Conservation (phyloP, 2,113 vertebrate genomes). For the Caloenas nicobarica region DNA sequence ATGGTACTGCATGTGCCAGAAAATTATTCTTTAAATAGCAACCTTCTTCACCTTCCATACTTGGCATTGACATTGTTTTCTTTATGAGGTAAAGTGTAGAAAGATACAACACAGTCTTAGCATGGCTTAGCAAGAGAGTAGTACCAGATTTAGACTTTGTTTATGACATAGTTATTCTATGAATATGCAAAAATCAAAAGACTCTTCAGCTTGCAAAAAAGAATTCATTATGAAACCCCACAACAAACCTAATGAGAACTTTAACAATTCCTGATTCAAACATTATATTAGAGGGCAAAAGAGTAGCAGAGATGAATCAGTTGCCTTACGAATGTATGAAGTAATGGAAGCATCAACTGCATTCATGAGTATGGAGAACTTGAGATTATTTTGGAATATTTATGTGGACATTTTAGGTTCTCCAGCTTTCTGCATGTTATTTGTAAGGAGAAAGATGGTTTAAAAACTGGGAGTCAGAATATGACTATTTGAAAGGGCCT, state of each 20-base stretch:
- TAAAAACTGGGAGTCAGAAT: not conserved
- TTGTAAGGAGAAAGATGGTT: not conserved
- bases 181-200: constrained; percentile 70
- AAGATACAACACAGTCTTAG: constrained; percentile 43
- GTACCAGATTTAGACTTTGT: constrained; percentile 66
- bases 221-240: constrained; percentile 65
- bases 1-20: not conserved
- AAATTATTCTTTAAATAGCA: constrained; percentile 53
- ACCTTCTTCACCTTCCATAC: constrained; percentile 29
- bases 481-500: not conserved
- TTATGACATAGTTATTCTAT: constrained; percentile 62
- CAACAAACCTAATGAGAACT: constrained; percentile 65
- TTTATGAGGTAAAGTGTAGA: constrained; percentile 40
- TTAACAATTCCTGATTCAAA: constrained; percentile 44
- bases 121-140: not conserved
- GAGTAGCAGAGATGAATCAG: constrained; percentile 21
- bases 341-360: not conserved
- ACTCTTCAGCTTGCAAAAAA: constrained; percentile 37
- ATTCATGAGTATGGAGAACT: not conserved
- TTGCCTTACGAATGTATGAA: not conserved
- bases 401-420: not conserved
- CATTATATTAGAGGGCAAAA: constrained; percentile 47
- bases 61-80: constrained; percentile 60
- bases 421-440: not conserved
- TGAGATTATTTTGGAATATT: not conserved